Base-by-base conservation (phyloP, 2,797 vertebrate species). In the Coracias cyanogaster region DNA sequence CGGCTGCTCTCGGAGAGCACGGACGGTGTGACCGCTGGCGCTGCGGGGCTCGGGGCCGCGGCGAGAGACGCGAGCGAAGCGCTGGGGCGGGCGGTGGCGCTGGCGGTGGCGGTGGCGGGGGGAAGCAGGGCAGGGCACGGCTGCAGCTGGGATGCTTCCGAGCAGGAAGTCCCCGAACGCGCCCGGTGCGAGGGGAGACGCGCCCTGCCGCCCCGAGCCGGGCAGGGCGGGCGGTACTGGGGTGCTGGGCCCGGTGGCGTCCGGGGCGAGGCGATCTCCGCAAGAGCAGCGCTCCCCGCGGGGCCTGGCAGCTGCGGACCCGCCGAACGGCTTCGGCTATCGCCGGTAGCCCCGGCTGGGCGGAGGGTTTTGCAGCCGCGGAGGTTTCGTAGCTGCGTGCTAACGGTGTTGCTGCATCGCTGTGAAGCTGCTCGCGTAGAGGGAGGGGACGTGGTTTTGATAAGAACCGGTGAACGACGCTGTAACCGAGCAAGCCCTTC, bases 91-190 rank as follows among this genome's bases (percentile, higher is more conserved):
- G 51, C n/a, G 31, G 37, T 31, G 11, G 89, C 4, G 6, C 22
- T 41, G 41, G 10, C 41, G 41, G 41, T 15, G 10, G 41, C 41
- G 15, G 41, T 52, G 82, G 48, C 1, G 31, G 48, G 82, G 33
- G 46, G 39, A 49, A 71, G 61, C 61, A 78, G 55, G 92, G 64
- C 88, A 55, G 61, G 64, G 28, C 69, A 71, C 4, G 24, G 77
- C 70, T 46, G 86, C 43, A 17, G 26, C 39, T 69, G 24, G 80
- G 93, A 93, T 93, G 90, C 91, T 93, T 92, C 95, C 74, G 60
- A 84, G 71, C 54, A 80, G 95, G 94, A 96, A 93, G 92, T 79
- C 58, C 94, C 62, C 5, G 6, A 71, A 92, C 69, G 78, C 25
- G 17, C 91, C 70, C 35, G 13, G 33, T 64, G 86, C 55, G 7